These are phyloP conservation scores for Allobates femoralis DNA, from an alignment of 2,797 vertebrate genomes.

Conservation along the genomic window DNA sequence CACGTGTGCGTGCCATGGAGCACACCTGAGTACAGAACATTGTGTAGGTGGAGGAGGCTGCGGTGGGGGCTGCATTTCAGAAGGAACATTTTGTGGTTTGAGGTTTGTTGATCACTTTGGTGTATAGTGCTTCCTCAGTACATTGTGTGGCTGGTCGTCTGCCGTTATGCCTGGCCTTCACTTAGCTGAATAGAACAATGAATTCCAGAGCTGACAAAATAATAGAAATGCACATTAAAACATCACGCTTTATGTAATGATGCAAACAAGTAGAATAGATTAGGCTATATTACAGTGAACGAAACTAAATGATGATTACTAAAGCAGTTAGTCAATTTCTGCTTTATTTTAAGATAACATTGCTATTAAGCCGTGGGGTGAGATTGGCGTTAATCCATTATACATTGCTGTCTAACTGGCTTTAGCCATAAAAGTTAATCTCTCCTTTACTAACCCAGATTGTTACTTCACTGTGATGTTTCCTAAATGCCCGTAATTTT, in stretches of 20 bases:
- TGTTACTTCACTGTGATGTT: too few species aligned
- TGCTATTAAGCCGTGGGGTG: too few species aligned
- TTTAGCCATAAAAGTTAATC: too few species aligned
- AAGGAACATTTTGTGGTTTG: constrained; percentile 23
- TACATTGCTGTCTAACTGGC: too few species aligned
- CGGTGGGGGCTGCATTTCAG: neutral
- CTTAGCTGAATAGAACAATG: too few species aligned
- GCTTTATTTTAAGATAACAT: too few species aligned
- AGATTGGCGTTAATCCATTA: too few species aligned
- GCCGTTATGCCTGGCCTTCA: neutral
- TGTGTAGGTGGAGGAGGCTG: constrained; percentile 6
- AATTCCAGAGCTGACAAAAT: neutral
- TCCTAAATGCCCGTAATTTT: too few species aligned
- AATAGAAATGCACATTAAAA: neutral
- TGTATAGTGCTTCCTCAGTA: neutral
- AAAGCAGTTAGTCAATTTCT: too few species aligned
- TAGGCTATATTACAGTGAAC: too few species aligned
- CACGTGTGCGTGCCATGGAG: neutral
- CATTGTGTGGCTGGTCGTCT: neutral
- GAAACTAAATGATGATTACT: neutral
- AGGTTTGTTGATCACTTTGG: constrained; percentile 2
- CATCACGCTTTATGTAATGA: neutral
- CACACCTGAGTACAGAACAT: neutral
- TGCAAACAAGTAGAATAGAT: too few species aligned
- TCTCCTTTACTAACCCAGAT: too few species aligned